Evolutionary conservation across 1,140 invertebrate genomes (phyloP), one percentile per base, ranked within the genome.

Genomic region (Megalopta genalis): DNA sequence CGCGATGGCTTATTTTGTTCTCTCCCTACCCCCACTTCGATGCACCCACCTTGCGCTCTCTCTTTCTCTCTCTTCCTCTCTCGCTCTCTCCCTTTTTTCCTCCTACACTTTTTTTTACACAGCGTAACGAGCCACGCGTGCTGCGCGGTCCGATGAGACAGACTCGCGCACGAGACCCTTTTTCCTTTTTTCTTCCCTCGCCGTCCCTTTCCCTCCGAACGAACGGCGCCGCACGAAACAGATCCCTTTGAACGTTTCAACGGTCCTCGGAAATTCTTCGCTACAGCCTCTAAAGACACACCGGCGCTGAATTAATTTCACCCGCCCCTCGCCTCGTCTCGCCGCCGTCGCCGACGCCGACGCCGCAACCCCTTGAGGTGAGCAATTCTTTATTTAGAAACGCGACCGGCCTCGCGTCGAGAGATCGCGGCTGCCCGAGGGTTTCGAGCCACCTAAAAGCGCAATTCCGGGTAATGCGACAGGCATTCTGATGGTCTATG

Each of bases 91-190:
- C 7, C 42, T 12, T 0, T 21, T 46, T 9, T 46, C 9, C 42
- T 12, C 42, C 42, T 12, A 46, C 42, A 12, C 9, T 52, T 52
- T 57, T 54, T 57, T 57, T n/a, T n/a, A 57, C 49, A 16, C 42
- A 39, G 42, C 80, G n/a, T 65, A 65, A 65, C 63, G 63, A 65
- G 39, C 39, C 64, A 66, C 64, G 64, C 64, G 64, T 66, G 64
- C 64, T 65, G 63, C 63, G 37, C 63, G 18, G 39, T 37, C 10
- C 64, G 64, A 66, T 66, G 39, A 39, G 12, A 46, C 39, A n/a
- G 18, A 16, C 49, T 52, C 49, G 49, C 32, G 67, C 73, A 60
- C 70, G 69, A 64, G 62, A 37, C 63, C 52, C 64, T 57, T 64
- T 64, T 70, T 32, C 25, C 12, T 46, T 46, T 46, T 46, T 46